Evolutionary conservation across 2,888 invertebrate species (phyloP).

Genomic region (Altica lythri): DNA sequence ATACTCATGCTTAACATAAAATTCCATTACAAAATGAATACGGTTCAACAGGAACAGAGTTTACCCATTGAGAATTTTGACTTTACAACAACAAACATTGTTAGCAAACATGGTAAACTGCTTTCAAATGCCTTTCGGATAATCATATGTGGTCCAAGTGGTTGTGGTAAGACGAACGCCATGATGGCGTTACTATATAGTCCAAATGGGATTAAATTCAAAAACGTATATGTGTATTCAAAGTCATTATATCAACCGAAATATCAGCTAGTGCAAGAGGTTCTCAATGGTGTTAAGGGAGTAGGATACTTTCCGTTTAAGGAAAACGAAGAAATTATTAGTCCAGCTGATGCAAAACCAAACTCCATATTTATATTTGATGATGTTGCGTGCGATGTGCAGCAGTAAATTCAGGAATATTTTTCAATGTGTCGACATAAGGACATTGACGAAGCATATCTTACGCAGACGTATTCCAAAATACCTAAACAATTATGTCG

Average conservation of each 20-base stretch:
- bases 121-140: constrained; percentile 21
- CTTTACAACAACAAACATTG: not conserved
- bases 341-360: not conserved
- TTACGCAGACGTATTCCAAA: constrained; percentile 19
- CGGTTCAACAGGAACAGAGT: not conserved
- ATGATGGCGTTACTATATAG: constrained; percentile 20
- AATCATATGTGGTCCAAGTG: constrained; percentile 25
- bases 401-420: not conserved
- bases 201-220: constrained; percentile 25
- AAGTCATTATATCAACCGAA: constrained; percentile 28
- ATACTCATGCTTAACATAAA: not conserved
- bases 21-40: not conserved
- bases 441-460: constrained; percentile 1
- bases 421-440: not conserved
- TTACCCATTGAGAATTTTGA: constrained; percentile 1
- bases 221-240: constrained; percentile 27
- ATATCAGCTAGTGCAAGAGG: constrained; percentile 13
- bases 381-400: not conserved
- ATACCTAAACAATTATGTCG: constrained; percentile 21
- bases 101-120: constrained; percentile 21
- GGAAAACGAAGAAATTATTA: constrained; percentile 5
- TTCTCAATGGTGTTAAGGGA: constrained; percentile 16
- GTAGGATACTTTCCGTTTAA: constrained; percentile 23
- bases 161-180: constrained; percentile 30
- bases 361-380: not conserved